Percentiles rank a stretch among this genome's conserved stretches.
Conservation (phyloP, 2,113 vertebrate genomes). For the Bubo bubo region DNA sequence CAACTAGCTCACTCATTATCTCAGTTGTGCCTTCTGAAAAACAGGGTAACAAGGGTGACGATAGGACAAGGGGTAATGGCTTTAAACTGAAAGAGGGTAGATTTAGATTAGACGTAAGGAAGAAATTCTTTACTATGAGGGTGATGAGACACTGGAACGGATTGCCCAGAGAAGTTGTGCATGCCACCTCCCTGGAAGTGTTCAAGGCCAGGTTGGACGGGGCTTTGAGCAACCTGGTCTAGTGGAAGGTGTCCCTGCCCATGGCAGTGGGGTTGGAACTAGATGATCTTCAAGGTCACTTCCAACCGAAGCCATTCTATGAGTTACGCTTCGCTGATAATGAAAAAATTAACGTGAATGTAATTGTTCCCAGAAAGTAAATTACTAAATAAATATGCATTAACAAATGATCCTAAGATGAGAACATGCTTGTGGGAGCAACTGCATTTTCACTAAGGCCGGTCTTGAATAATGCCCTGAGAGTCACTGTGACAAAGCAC, state of each 20-base stretch:
- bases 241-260: neutral
- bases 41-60: neutral
- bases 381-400: slow-evolving; percentile 13
- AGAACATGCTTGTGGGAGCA: neutral
- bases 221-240: neutral
- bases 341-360: neutral
- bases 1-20: neutral
- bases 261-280: neutral
- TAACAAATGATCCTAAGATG: neutral
- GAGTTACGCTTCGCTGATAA: neutral
- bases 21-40: neutral
- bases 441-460: neutral
- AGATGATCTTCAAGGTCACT: neutral
- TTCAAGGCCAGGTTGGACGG: neutral
- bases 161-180: neutral
- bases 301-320: neutral
- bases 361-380: slow-evolving; percentile 14
- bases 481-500: slow-evolving; percentile 17
- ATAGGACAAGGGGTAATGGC: neutral
- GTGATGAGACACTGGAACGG: neutral
- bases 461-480: neutral
- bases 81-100: neutral
- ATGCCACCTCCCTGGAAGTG: neutral
- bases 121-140: neutral
- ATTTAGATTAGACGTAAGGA: neutral